Evolutionary conservation across 2,888 invertebrate genomes (phyloP).

Genomic region (Cephus nigrinus): DNA sequence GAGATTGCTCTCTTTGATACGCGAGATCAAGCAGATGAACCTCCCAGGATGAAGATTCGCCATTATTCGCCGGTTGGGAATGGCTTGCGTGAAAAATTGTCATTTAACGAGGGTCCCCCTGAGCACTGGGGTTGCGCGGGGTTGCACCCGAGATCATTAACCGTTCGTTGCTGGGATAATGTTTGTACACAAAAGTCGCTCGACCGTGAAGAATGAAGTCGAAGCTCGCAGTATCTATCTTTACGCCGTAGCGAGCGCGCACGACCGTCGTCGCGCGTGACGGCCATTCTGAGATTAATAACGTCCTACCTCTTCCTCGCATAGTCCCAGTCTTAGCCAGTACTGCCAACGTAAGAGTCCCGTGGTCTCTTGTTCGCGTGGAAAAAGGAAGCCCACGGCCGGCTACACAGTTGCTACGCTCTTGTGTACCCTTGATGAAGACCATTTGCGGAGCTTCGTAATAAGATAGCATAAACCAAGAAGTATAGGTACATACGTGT

Average conservation of each 20-base stretch:
- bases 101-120: constrained; percentile 37
- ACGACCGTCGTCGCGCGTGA: constrained; percentile 10
- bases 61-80: background rate
- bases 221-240: constrained; percentile 1
- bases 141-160: constrained; percentile 36
- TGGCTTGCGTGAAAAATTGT: constrained; percentile 23
- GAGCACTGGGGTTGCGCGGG: background rate
- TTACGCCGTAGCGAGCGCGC: constrained; percentile 2
- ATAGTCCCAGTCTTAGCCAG: background rate
- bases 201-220: constrained; percentile 44
- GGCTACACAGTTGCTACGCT: constrained; percentile 13
- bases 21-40: background rate
- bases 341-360: background rate
- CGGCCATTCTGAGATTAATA: constrained; percentile 1
- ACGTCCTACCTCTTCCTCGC: background rate
- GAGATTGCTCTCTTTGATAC: background rate
- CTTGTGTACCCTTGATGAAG: constrained; percentile 41
- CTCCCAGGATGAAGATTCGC: background rate
- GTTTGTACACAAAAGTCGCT: constrained; percentile 30
- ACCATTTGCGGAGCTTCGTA: constrained; percentile 48
- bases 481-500: background rate
- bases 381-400: constrained; percentile 8
- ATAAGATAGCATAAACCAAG: constrained; percentile 41
- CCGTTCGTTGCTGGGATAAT: constrained; percentile 30
- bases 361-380: background rate